A percentile compares a stretch with the other conserved stretches of the same genome.
These are phyloP conservation scores for Cylindroiulus punctatus DNA, from an alignment of 2,888 invertebrate genomes.

Conservation along the genomic window DNA sequence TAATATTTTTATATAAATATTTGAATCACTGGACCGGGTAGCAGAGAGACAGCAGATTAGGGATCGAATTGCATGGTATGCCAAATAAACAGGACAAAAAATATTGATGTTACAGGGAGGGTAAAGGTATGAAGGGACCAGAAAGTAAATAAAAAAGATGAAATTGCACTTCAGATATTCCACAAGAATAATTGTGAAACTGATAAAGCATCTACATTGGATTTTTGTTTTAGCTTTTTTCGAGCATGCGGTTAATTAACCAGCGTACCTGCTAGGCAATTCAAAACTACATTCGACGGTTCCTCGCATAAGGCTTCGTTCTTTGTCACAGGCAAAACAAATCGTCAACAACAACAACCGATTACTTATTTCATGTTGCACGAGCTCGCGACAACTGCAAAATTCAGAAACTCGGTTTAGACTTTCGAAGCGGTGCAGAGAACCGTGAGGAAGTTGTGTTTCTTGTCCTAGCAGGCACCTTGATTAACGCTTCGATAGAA, in stretches of 20 bases:
- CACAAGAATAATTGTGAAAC: conserved; percentile 51
- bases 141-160: conserved; percentile 50
- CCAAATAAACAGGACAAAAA: conserved; percentile 7
- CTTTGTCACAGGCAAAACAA: neutral
- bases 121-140: neutral
- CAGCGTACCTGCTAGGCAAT: neutral
- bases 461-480: neutral
- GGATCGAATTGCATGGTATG: conserved; percentile 43
- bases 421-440: neutral
- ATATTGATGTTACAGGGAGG: neutral
- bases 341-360: neutral
- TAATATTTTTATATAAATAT: conserved; percentile 30
- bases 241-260: conserved; percentile 2
- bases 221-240: neutral
- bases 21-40: neutral
- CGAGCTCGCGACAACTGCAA: neutral
- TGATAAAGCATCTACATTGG: conserved; percentile 53
- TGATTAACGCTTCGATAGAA: neutral
- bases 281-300: neutral
- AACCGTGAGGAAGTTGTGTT: neutral
- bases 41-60: neutral
- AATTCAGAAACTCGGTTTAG: neutral
- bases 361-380: neutral
- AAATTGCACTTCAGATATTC: conserved; percentile 54
- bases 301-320: neutral